These are phyloP conservation scores for Leucoraja ocellata DNA, from an alignment of 2,797 vertebrate species.

Conservation along the genomic window DNA sequence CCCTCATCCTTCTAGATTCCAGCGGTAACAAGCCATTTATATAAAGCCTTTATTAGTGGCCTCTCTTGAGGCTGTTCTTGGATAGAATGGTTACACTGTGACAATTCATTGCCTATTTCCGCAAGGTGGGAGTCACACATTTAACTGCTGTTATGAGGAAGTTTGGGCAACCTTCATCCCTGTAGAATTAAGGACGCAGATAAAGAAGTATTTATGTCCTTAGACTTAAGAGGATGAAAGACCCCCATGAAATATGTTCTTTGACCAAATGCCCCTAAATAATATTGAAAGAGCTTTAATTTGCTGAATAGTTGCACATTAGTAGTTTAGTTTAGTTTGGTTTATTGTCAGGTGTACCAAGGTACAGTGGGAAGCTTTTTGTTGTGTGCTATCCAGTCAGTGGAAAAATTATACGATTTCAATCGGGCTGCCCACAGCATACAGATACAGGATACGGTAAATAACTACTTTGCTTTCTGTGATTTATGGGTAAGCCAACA, in stretches of 20 bases:
- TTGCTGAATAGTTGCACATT: background rate
- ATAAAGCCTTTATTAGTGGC: background rate
- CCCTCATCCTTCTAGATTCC: too few species aligned
- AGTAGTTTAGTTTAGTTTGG: too few species aligned
- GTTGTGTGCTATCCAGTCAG: too few species aligned
- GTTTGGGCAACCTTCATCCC: background rate
- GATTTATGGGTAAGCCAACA: conserved; percentile 18
- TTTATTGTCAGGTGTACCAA: too few species aligned
- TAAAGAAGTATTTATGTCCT: background rate
- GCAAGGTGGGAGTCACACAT: background rate
- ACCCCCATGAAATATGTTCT: too few species aligned
- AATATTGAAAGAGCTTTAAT: background rate
- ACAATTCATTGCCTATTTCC: background rate
- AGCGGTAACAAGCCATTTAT: too few species aligned
- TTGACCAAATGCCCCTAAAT: background rate
- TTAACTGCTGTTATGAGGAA: background rate
- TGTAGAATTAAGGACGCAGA: background rate
- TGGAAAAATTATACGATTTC: too few species aligned
- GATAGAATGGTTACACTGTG: background rate
- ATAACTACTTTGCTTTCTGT: background rate
- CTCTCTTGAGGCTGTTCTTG: background rate
- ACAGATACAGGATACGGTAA: too few species aligned
- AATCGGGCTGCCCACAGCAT: too few species aligned
- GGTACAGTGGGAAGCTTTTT: too few species aligned
- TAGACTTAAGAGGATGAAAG: too few species aligned